Evolutionary conservation across 1,140 invertebrate genomes (phyloP).

Genomic region (Drosophila mayri): DNA sequence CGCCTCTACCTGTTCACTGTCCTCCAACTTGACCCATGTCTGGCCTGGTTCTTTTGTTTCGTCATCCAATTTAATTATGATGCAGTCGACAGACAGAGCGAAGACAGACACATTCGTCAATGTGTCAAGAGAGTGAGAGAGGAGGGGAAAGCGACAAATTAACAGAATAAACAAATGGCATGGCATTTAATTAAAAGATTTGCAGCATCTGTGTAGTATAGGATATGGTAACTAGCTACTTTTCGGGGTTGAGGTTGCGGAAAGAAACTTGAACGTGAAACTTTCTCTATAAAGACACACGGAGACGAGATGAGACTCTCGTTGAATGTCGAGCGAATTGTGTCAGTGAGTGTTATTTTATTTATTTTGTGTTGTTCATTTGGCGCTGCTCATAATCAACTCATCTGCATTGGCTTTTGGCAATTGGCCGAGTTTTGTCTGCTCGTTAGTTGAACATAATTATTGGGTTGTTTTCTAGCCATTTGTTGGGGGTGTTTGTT

Average conservation of each 20-base stretch:
- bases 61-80: slow-evolving; percentile 79
- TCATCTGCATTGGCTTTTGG: slow-evolving; percentile 75
- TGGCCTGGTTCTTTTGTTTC: slow-evolving; percentile 44
- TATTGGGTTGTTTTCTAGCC: slow-evolving; percentile 33
- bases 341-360: slow-evolving; percentile 34
- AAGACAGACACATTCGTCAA: slow-evolving; percentile 61
- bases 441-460: slow-evolving; percentile 68
- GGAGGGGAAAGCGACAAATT: slow-evolving; percentile 65
- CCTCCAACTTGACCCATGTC: slow-evolving; percentile 79
- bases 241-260: slow-evolving; percentile 16
- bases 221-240: slow-evolving; percentile 32
- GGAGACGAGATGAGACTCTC: slow-evolving; percentile 14
- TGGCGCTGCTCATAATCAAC: slow-evolving; percentile 67
- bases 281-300: slow-evolving; percentile 36
- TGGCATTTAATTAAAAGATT: slow-evolving; percentile 64
- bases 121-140: slow-evolving; percentile 53
- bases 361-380: slow-evolving; percentile 13
- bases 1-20: slow-evolving; percentile 16
- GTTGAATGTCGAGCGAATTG: slow-evolving; percentile 50
- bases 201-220: slow-evolving; percentile 10
- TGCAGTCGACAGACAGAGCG: slow-evolving; percentile 46
- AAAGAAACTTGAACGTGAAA: slow-evolving; percentile 62
- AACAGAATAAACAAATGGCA: slow-evolving; percentile 77
- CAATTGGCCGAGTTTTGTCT: slow-evolving; percentile 76
- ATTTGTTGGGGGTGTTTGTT: slow-evolving; percentile 57